Percentiles rank a stretch among this genome's conserved stretches.
Evolutionary conservation across 2,888 invertebrate species (phyloP).

Genomic region (Ectobius pallidus): DNA sequence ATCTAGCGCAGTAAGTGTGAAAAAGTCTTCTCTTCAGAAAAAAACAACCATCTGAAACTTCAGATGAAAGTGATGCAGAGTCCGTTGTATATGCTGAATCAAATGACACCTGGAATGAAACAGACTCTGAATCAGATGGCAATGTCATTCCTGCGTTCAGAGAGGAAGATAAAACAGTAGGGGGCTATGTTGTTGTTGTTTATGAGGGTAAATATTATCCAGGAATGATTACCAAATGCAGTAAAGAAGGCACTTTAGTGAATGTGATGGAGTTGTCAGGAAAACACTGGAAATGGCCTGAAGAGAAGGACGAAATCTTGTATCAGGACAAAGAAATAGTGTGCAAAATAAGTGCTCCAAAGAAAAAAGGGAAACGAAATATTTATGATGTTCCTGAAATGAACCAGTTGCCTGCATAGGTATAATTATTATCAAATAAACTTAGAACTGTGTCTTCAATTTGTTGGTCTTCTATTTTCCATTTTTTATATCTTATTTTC

Average conservation of each 20-base stretch:
- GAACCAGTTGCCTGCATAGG: neutral
- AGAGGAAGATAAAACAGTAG: neutral
- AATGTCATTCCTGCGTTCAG: neutral
- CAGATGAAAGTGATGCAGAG: too few species aligned
- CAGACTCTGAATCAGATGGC: neutral
- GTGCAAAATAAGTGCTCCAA: neutral
- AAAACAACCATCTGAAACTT: too few species aligned
- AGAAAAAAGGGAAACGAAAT: neutral
- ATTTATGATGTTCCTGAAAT: neutral
- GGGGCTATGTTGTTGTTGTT: neutral
- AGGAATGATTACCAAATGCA: neutral
- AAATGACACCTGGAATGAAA: neutral
- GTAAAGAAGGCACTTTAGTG: neutral
- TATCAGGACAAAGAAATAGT: too few species aligned
- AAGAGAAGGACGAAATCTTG: neutral
- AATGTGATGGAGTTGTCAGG: neutral
- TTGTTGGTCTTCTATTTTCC: neutral
- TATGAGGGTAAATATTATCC: neutral
- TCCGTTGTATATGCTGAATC: neutral
- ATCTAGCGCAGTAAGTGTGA: too few species aligned
- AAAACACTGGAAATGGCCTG: neutral
- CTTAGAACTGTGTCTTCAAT: neutral
- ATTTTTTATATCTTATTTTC: neutral
- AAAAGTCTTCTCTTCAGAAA: too few species aligned
- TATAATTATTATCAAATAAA: neutral